Evolutionary conservation across 2,113 vertebrate species (phyloP), one percentile per base, ranked within the genome.

Genomic region (Danio rerio): DNA sequence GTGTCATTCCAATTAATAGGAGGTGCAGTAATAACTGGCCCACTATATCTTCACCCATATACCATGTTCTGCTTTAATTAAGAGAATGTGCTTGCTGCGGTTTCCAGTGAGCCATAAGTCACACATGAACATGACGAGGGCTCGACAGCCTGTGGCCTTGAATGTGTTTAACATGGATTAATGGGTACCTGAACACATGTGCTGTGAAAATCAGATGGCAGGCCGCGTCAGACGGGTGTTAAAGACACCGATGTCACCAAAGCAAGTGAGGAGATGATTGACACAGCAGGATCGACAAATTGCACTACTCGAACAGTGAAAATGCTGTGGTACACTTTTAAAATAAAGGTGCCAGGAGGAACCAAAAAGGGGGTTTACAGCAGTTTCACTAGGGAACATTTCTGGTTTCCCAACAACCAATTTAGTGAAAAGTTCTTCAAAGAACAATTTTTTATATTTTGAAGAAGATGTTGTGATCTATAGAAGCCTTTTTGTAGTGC

Each of bases 61-160:
- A 61, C 71, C 63, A 61, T 74, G 13, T 59, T 84, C 77, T 21
- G 66, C 52, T 86, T 88, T 84, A 88, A 88, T 89, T 87, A 88
- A 87, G 59, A 74, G 82, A 84, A 80, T 85, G 82, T 11, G 77
- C 61, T 79, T 82, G 71, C 83, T 77, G 78, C 56, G 20, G 65
- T 18, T 76, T 87, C 66, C 58, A 47, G 7, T 47, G 58, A 7
- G 61, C 72, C 31, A 83, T 85, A 86, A 88, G 83, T 88, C 82
- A 88, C 69, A 61, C 11, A 15, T 16, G 45, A 63, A 86, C 62
- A 59, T 71, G 42, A 20, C 15, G 49, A 47, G 66, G 55, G n/a
- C 42, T 65, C 78, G 87, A 88, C 68, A 81, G 70, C 79, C 62
- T 20, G 20, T 79, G 52, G 81, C 81, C 78, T 47, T 52, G 21